Percentiles rank a stretch among this genome's conserved stretches.
These are phyloP conservation scores for Sebastes itinus DNA, from an alignment of 2,797 vertebrate genomes.

Conservation along the genomic window DNA sequence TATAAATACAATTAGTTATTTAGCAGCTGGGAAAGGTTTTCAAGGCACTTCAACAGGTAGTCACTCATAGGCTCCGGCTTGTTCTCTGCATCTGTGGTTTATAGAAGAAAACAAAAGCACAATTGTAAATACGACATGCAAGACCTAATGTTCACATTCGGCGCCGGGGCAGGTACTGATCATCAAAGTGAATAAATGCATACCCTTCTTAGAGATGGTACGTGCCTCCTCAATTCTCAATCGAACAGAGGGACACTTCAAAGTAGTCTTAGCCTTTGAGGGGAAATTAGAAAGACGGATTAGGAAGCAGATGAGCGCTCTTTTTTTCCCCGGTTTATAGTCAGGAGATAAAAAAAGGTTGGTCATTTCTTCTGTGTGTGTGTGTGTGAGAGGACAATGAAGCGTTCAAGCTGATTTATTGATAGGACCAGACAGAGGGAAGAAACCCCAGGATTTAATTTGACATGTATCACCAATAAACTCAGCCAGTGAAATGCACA, in stretches of 20 bases:
- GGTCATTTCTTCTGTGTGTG: background rate
- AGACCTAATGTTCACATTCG: background rate
- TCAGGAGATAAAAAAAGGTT: background rate
- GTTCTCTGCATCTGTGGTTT: constrained; percentile 77
- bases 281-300: constrained; percentile 41
- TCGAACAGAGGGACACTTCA: constrained; percentile 92
- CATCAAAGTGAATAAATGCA: constrained; percentile 47
- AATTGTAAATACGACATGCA: background rate
- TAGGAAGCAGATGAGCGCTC: constrained; percentile 4
- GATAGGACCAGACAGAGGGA: background rate
- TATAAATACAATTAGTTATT: constrained; percentile 72
- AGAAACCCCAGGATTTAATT: constrained; percentile 15
- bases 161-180: background rate
- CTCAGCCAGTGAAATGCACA: constrained; percentile 5
- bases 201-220: constrained; percentile 85
- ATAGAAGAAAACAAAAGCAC: background rate
- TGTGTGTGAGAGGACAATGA: background rate
- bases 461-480: constrained; percentile 36
- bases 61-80: constrained; percentile 74
- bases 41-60: constrained; percentile 91
- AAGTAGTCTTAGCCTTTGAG: constrained; percentile 90
- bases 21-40: constrained; percentile 88
- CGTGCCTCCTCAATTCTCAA: constrained; percentile 90
- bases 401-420: constrained; percentile 26
- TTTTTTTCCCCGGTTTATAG: background rate